Conservation (phyloP, 2,113 vertebrate species). For the Lepidothrix coronata region DNA sequence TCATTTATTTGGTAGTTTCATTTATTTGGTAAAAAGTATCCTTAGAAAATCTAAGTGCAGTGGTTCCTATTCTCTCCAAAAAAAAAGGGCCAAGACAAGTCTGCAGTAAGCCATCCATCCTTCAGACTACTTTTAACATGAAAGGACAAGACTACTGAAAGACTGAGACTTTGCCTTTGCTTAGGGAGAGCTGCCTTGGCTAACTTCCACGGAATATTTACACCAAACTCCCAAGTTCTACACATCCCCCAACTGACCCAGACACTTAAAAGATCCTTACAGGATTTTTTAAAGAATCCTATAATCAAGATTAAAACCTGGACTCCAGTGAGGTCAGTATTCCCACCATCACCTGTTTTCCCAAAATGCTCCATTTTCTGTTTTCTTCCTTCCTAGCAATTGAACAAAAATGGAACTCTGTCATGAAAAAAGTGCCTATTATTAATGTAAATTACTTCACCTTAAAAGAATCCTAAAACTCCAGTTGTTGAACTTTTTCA, state of each 20-base stretch:
- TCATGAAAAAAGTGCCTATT: background rate
- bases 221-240: background rate
- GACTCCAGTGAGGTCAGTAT: background rate
- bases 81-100: background rate
- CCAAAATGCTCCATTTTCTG: background rate
- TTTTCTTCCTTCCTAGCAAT: background rate
- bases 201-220: background rate
- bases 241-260: fast-evolving
- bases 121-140: background rate
- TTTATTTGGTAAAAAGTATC: background rate
- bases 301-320: background rate
- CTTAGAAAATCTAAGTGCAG: background rate
- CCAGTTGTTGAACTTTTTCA: background rate
- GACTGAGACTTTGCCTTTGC: background rate
- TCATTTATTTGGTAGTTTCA: background rate
- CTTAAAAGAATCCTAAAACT: background rate
- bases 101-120: background rate
- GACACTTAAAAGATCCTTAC: background rate
- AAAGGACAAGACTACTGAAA: background rate
- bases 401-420: background rate
- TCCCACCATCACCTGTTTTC: background rate
- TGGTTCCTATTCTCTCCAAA: background rate
- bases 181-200: background rate
- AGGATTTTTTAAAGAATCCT: background rate
- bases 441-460: background rate